These are phyloP conservation scores for Archivesica marissinica DNA, from an alignment of 1,140 invertebrate genomes.

Conservation along the genomic window DNA sequence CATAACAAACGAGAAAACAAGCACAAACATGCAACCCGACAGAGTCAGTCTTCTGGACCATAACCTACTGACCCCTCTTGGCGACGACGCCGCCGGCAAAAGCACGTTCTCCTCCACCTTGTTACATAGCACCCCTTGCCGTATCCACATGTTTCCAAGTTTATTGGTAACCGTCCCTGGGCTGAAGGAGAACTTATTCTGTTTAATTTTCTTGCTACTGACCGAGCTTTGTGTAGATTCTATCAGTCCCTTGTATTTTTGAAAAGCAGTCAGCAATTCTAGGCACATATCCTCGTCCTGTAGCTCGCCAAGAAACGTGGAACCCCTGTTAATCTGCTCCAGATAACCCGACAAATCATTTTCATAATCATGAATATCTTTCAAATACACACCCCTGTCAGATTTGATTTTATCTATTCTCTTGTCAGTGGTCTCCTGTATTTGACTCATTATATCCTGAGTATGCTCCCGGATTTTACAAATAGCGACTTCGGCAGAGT, in stretches of 20 bases:
- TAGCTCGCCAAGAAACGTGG: conserved; percentile 73
- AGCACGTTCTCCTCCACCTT: conserved; percentile 7
- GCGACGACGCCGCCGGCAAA: not conserved
- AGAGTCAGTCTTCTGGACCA: conserved; percentile 8
- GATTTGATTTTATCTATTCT: conserved; percentile 64
- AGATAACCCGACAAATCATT: conserved; percentile 65
- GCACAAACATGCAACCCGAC: not conserved
- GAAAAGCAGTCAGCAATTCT: conserved; percentile 72
- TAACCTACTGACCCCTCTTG: not conserved
- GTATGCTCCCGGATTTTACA: conserved; percentile 64
- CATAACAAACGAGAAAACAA: not conserved
- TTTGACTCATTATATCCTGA: conserved; percentile 59
- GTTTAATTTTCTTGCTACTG: conserved; percentile 43
- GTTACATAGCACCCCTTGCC: not conserved
- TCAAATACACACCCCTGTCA: conserved; percentile 55
- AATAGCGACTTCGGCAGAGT: conserved; percentile 55
- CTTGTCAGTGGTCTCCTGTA: conserved; percentile 65
- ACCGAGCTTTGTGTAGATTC: conserved; percentile 40
- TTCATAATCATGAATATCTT: conserved; percentile 66
- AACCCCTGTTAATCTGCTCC: conserved; percentile 69
- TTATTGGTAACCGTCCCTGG: conserved; percentile 44
- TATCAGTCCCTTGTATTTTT: conserved; percentile 65
- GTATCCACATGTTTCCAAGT: conserved; percentile 21
- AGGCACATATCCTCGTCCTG: conserved; percentile 78
- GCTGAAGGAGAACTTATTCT: conserved; percentile 56